These are phyloP conservation scores for Steatornis caripensis DNA, from an alignment of 2,113 vertebrate species.

Conservation along the genomic window DNA sequence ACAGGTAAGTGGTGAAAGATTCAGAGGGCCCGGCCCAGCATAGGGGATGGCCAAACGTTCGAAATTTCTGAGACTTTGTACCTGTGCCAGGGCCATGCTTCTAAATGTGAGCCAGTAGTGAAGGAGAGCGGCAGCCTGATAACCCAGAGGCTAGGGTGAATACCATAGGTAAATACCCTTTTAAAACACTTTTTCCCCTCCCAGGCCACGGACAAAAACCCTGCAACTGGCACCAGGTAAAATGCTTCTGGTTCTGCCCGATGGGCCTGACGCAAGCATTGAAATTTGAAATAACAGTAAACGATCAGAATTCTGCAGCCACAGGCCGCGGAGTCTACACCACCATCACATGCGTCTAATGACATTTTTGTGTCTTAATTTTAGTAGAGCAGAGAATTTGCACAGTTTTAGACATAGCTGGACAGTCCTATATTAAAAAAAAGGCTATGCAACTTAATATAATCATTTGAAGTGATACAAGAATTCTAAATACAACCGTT, in stretches of 20 bases:
- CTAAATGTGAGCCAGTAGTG: background rate
- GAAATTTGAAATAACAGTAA: background rate
- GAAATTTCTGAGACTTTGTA: background rate
- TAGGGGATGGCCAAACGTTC: fast-evolving
- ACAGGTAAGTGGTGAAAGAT: background rate
- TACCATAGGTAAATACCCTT: fast-evolving
- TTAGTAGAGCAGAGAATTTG: background rate
- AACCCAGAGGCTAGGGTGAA: background rate
- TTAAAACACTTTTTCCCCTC: background rate
- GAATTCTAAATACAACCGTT: background rate
- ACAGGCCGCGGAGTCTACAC: background rate
- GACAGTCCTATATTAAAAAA: background rate
- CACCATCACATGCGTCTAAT: background rate
- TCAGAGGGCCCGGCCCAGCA: background rate
- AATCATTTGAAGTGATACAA: background rate
- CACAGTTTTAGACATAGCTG: background rate
- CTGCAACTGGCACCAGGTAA: background rate
- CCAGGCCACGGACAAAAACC: background rate
- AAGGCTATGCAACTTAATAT: background rate
- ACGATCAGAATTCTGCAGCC: background rate
- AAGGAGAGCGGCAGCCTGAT: background rate
- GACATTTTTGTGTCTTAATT: background rate
- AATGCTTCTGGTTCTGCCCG: background rate
- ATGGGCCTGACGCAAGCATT: background rate
- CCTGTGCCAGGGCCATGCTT: background rate